Percentiles rank a stretch among this genome's conserved stretches.
phyloP scores from a whole-genome alignment of 2,113 vertebrate genomes.

The Ancistrus triradiatus region DNA sequence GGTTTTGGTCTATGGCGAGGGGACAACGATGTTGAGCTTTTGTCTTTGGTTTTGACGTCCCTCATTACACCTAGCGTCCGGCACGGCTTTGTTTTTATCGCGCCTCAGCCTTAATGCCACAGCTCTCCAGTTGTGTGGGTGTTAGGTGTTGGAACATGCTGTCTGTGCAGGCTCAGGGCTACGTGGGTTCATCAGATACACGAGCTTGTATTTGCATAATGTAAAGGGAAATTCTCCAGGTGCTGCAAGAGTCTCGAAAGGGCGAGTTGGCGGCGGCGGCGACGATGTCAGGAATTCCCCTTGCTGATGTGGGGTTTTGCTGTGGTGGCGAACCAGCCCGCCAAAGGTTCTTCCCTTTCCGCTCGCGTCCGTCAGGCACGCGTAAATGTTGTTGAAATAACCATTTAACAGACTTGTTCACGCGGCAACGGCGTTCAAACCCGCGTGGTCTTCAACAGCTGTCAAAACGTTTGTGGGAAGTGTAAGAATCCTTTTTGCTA shows the following conservation, averaged over 20 bases:
- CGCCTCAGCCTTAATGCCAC: conserved; percentile 16
- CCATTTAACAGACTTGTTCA: too few species aligned
- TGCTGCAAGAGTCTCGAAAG: conserved; percentile 15
- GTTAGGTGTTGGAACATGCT: conserved; percentile 50
- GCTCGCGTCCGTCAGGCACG: too few species aligned
- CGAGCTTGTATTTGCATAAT: conserved; percentile 13
- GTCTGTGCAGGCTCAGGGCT: conserved; percentile 16
- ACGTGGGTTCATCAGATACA: conserved; percentile 22
- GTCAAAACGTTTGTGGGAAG: too few species aligned
- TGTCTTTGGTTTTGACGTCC: conserved; percentile 55
- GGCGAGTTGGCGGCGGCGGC: neutral
- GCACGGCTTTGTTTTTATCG: conserved; percentile 64
- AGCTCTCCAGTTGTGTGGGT: conserved; percentile 26
- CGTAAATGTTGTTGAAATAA: too few species aligned
- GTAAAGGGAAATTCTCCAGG: conserved; percentile 40
- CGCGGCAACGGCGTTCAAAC: too few species aligned
- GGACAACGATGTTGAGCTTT: conserved; percentile 49
- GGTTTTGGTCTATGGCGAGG: conserved; percentile 36
- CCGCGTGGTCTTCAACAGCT: too few species aligned
- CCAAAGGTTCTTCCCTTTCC: too few species aligned
- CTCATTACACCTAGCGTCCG: conserved; percentile 55
- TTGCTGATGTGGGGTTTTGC: neutral
- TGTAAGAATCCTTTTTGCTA: too few species aligned
- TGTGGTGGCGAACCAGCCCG: neutral
- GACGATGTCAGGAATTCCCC: conserved; percentile 22